These are phyloP conservation scores for Pygoscelis adeliae DNA, from an alignment of 2,113 vertebrate species.

Conservation along the genomic window DNA sequence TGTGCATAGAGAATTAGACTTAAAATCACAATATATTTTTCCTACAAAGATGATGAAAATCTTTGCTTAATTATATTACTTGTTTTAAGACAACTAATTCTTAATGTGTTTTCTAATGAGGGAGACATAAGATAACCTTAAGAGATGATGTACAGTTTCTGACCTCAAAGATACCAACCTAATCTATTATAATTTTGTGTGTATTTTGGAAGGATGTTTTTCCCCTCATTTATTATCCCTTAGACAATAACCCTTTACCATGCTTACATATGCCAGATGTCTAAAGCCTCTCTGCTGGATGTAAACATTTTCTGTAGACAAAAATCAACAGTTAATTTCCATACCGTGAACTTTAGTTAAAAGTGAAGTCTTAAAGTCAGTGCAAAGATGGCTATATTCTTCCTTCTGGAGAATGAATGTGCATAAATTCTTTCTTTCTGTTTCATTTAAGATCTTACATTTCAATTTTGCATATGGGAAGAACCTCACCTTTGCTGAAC, in stretches of 20 bases:
- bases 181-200: background rate
- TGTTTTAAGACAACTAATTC: background rate
- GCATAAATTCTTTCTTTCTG: background rate
- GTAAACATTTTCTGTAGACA: conserved; percentile 55
- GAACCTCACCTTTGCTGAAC: background rate
- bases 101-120: background rate
- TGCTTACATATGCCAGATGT: conserved; percentile 40
- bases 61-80: background rate
- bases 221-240: conserved; percentile 7
- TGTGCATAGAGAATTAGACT: background rate
- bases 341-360: conserved; percentile 47
- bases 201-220: background rate
- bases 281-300: conserved; percentile 35
- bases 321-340: conserved; percentile 62
- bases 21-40: background rate
- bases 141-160: background rate
- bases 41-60: background rate
- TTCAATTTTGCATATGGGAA: background rate
- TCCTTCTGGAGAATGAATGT: background rate
- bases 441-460: background rate
- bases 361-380: conserved; percentile 8
- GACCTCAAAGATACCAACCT: background rate
- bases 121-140: background rate
- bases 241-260: conserved; percentile 32
- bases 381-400: background rate